Percentiles rank a stretch among this genome's conserved stretches.
Evolutionary conservation across 2,797 vertebrate species (phyloP).

Genomic region (Sebastes miniatus): DNA sequence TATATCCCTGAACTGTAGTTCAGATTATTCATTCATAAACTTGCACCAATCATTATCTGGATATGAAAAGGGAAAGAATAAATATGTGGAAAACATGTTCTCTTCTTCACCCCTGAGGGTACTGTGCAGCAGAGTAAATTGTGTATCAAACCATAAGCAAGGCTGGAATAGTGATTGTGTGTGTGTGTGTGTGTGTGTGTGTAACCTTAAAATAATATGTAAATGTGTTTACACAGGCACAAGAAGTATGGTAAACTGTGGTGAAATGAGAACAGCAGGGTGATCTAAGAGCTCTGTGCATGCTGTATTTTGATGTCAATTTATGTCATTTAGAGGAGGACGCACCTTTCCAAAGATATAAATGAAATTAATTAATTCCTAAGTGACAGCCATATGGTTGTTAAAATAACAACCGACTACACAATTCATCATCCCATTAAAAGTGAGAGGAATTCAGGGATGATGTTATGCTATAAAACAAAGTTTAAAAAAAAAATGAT

Average conservation of each 20-base stretch:
- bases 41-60: slow-evolving; percentile 17
- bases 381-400: slow-evolving; percentile 67
- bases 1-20: background rate
- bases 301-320: slow-evolving; percentile 20
- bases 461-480: slow-evolving; percentile 42
- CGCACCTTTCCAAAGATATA: slow-evolving; percentile 42
- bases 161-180: slow-evolving; percentile 14
- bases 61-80: slow-evolving; percentile 27
- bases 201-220: slow-evolving; percentile 22
- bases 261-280: slow-evolving; percentile 26
- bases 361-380: slow-evolving; percentile 64
- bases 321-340: slow-evolving; percentile 24
- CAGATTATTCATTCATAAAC: slow-evolving; percentile 9
- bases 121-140: slow-evolving; percentile 1
- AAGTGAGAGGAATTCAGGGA: slow-evolving; percentile 23
- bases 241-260: slow-evolving; percentile 4
- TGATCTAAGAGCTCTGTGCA: slow-evolving; percentile 4
- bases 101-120: slow-evolving; percentile 3
- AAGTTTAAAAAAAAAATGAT: slow-evolving; percentile 2
- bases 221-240: slow-evolving; percentile 25
- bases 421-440: slow-evolving; percentile 71
- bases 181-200: background rate
- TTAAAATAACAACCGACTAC: slow-evolving; percentile 47
- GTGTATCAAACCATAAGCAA: slow-evolving; percentile 12
- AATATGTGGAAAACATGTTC: slow-evolving; percentile 1